Evolutionary conservation across 2,113 vertebrate genomes (phyloP), one percentile per base, ranked within the genome.

Genomic region (Sinocyclocheilus anophthalmus): DNA sequence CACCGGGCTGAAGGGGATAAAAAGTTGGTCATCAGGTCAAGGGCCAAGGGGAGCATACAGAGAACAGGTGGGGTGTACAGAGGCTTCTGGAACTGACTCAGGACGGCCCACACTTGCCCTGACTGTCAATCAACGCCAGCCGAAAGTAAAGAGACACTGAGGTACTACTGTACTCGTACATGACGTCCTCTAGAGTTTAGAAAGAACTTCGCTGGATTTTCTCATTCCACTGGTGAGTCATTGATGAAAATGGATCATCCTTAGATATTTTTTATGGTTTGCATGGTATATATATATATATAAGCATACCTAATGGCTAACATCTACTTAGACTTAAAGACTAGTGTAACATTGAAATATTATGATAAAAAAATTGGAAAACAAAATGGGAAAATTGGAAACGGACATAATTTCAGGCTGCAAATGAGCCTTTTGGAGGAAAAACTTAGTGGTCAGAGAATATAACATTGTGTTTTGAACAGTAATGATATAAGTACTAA

Each of bases 11-110:
- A n/a, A 57, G 1, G 86, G 92, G 89, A 91, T 92, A 48, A 93
- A 93, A 96, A 95, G 92, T 95, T 96, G 95, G 95, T 96, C 95
- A 96, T 88, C 75, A 93, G 94, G 95, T 95, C 95, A 95, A 91
- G 89, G 94, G 94, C 93, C 90, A 90, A 94, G 88, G 89, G 83
- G 88, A 88, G 93, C 89, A 92, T 93, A 90, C 88, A 89, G 90
- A 87, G 81, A 91, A 95, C 96, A 97, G 95, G 94, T 96, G 96
- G 96, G 83, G 84, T 85, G 37, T 80, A 81, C 69, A 75, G 84
- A 78, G 77, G 57, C 88, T 80, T 88, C 87, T 80, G 87, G 89
- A 93, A 89, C 86, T 90, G 93, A 91, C 85, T 82, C 88, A 85
- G 72, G 89, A 76, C 82, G 26, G 76, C 90, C 90, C 92, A 93